Evolutionary conservation across 1,140 invertebrate species (phyloP).

Genomic region (Thaumatotibia leucotreta): DNA sequence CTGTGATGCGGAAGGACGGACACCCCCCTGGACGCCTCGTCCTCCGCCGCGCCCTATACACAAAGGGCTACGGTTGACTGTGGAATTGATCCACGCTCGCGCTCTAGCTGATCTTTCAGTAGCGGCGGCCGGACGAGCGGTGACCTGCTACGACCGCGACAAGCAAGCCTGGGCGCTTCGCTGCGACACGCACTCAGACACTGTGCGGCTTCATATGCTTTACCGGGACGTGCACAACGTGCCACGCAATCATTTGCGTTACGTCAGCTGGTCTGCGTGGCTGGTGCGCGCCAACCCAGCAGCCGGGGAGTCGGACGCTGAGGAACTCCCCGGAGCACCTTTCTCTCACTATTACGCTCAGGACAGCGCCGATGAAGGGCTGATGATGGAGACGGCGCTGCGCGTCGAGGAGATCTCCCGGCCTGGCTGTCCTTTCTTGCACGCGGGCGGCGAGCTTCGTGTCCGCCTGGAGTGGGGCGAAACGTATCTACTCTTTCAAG

Average conservation of each 20-base stretch:
- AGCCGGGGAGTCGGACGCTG: slow-evolving; percentile 77
- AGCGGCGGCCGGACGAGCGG: slow-evolving; percentile 83
- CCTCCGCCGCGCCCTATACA: slow-evolving; percentile 59
- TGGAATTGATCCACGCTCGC: slow-evolving; percentile 75
- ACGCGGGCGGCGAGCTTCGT: slow-evolving; percentile 85
- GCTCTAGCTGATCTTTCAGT: slow-evolving; percentile 87
- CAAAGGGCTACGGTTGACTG: slow-evolving; percentile 56
- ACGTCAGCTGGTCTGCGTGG: slow-evolving; percentile 89
- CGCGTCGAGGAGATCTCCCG: slow-evolving; percentile 88
- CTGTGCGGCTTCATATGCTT: slow-evolving; percentile 86
- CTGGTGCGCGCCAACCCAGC: slow-evolving; percentile 79
- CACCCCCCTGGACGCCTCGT: slow-evolving; percentile 85
- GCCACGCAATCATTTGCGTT: slow-evolving; percentile 88
- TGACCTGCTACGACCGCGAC: slow-evolving; percentile 90
- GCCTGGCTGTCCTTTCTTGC: slow-evolving; percentile 85
- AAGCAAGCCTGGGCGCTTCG: slow-evolving; percentile 89
- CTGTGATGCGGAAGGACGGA: slow-evolving; percentile 85
- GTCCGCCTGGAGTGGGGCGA: slow-evolving; percentile 93
- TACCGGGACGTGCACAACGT: slow-evolving; percentile 92
- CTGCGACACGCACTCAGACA: slow-evolving; percentile 88
- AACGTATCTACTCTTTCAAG: slow-evolving; percentile 89
- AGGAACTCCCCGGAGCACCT: slow-evolving; percentile 83
- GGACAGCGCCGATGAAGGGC: slow-evolving; percentile 88
- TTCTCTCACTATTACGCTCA: slow-evolving; percentile 92
- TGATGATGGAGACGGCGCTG: slow-evolving; percentile 90